Percentiles rank a stretch among this genome's conserved stretches.
These are phyloP conservation scores for Pangasianodon gigas DNA, from an alignment of 2,113 vertebrate species.

Conservation along the genomic window DNA sequence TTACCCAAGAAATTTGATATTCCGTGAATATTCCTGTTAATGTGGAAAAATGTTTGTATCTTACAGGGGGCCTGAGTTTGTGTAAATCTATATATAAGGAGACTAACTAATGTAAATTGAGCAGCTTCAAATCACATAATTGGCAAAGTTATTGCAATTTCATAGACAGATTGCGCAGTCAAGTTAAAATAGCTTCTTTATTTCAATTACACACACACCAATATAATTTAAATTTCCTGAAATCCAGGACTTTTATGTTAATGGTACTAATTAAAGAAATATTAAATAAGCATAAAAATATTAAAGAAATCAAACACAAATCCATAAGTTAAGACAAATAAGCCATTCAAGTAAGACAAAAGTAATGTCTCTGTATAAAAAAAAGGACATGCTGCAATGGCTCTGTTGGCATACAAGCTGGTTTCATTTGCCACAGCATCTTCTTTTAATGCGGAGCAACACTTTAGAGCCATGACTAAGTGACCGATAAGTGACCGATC, in stretches of 20 bases:
- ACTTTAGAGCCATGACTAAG: slow-evolving; percentile 4
- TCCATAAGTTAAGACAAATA: neutral
- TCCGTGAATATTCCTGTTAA: neutral
- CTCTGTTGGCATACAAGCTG: neutral
- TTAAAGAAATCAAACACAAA: neutral
- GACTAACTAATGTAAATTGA: neutral
- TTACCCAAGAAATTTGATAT: neutral
- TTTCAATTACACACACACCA: neutral
- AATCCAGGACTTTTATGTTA: neutral
- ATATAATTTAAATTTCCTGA: neutral
- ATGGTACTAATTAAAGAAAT: neutral
- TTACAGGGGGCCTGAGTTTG: neutral
- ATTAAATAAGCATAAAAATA: neutral
- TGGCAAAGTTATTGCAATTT: neutral
- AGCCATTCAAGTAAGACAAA: neutral
- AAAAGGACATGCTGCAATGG: neutral
- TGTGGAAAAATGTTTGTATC: neutral
- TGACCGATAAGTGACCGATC: slow-evolving; percentile 18
- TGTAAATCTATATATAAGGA: neutral
- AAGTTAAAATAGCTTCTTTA: neutral
- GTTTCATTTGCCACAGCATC: neutral
- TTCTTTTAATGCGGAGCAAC: neutral
- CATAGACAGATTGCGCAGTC: neutral
- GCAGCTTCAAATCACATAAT: neutral
- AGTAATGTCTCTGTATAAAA: no score